Conservation (phyloP, 2,113 vertebrate genomes). For the Gorsachius goisagi region DNA sequence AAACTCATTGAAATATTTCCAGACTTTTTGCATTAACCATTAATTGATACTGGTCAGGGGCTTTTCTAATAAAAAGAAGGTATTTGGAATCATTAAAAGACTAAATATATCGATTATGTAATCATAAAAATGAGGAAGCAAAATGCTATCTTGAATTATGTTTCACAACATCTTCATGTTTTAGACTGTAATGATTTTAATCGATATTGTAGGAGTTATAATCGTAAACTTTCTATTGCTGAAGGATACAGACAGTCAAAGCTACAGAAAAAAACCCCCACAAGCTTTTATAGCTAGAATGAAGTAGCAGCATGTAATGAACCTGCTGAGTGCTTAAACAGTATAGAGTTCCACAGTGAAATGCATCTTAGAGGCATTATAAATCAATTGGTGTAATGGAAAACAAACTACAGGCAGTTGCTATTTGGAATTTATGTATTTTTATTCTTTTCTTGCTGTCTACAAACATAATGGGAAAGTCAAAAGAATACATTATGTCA, state of each 20-base stretch:
- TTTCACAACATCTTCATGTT: background rate
- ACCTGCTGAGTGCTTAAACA: background rate
- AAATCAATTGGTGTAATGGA: conserved; percentile 39
- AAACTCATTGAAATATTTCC: background rate
- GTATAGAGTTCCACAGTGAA: background rate
- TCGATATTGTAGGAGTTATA: background rate
- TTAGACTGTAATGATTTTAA: background rate
- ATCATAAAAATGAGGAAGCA: background rate
- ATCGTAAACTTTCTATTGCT: background rate
- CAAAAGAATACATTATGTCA: background rate
- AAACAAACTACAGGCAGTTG: conserved; percentile 17
- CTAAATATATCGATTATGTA: background rate
- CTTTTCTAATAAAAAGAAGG: background rate
- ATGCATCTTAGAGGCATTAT: conserved; percentile 16
- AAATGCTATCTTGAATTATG: background rate
- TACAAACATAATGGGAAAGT: background rate
- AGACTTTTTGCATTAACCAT: background rate
- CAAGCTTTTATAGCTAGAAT: background rate
- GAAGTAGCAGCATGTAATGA: background rate
- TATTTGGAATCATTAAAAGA: background rate
- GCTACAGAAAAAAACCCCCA: background rate
- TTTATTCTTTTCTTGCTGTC: background rate
- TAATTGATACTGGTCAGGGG: background rate
- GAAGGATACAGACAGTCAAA: background rate
- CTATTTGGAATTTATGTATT: background rate